Conservation (phyloP, 1,140 invertebrate species). For the Anastatus disparis region DNA sequence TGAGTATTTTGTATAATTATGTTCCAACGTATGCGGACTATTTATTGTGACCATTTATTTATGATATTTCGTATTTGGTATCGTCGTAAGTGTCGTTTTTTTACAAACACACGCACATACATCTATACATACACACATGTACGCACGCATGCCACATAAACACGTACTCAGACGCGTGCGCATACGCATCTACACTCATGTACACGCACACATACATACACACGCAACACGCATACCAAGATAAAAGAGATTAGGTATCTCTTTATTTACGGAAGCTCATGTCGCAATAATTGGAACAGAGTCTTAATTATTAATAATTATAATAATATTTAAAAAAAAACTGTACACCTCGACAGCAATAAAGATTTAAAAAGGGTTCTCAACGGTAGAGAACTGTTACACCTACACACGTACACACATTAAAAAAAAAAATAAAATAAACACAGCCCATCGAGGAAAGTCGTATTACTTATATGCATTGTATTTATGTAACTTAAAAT, state of each 20-base stretch:
- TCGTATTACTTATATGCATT: constrained; percentile 38
- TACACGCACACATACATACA: not conserved
- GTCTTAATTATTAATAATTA: constrained; percentile 28
- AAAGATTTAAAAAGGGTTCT: constrained; percentile 31
- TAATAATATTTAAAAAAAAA: not conserved
- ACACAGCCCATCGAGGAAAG: constrained; percentile 38
- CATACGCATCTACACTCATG: not conserved
- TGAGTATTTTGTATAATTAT: constrained; percentile 37
- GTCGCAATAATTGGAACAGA: constrained; percentile 28
- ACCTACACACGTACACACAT: constrained; percentile 1
- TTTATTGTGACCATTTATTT: constrained; percentile 39
- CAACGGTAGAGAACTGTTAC: constrained; percentile 38
- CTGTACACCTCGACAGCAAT: constrained; percentile 36
- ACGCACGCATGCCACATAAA: not conserved
- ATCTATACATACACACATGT: not conserved
- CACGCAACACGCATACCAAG: not conserved
- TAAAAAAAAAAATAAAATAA: too few relatives aligned
- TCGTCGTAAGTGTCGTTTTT: constrained; percentile 23
- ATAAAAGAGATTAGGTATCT: not conserved
- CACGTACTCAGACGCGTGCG: not conserved
- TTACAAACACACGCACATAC: not conserved
- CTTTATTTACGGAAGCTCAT: constrained; percentile 20
- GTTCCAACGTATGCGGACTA: constrained; percentile 32
- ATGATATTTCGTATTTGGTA: constrained; percentile 40
- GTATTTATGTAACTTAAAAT: constrained; percentile 41